These are phyloP conservation scores for Uropsilus gracilis DNA, from an alignment of 2,113 vertebrate genomes.

Conservation along the genomic window DNA sequence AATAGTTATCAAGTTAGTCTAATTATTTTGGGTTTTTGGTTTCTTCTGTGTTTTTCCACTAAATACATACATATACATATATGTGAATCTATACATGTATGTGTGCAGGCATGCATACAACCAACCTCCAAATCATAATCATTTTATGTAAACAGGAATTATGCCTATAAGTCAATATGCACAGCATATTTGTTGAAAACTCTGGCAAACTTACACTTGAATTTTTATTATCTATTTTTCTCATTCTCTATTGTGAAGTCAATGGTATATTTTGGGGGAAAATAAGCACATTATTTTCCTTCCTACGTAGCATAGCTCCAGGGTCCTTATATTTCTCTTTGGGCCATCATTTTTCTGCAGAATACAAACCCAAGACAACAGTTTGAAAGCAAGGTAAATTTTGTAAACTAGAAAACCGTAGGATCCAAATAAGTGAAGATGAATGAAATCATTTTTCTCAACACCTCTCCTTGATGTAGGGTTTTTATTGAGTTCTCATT, in stretches of 20 bases:
- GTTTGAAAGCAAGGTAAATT: slow-evolving; percentile 23
- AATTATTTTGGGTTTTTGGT: not conserved
- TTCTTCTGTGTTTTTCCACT: not conserved
- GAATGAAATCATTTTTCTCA: not conserved
- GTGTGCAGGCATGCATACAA: no score
- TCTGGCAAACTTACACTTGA: not conserved
- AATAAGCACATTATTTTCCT: not conserved
- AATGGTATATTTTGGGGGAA: not conserved
- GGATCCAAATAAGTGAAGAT: not conserved
- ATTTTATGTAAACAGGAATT: not conserved
- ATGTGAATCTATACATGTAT: not conserved
- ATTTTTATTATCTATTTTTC: not conserved
- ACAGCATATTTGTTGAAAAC: not conserved
- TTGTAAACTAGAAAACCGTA: slow-evolving; percentile 41
- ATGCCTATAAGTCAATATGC: not conserved
- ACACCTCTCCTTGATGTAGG: not conserved
- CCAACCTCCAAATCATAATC: no score
- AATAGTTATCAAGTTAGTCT: not conserved
- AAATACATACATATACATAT: not conserved
- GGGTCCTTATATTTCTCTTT: not conserved
- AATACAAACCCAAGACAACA: slow-evolving; percentile 49
- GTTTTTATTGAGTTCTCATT: not conserved
- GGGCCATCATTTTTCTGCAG: not conserved
- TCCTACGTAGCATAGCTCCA: not conserved
- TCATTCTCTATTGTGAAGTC: not conserved